Conservation (phyloP, 2,797 vertebrate species). For the Argyrosomus regius region DNA sequence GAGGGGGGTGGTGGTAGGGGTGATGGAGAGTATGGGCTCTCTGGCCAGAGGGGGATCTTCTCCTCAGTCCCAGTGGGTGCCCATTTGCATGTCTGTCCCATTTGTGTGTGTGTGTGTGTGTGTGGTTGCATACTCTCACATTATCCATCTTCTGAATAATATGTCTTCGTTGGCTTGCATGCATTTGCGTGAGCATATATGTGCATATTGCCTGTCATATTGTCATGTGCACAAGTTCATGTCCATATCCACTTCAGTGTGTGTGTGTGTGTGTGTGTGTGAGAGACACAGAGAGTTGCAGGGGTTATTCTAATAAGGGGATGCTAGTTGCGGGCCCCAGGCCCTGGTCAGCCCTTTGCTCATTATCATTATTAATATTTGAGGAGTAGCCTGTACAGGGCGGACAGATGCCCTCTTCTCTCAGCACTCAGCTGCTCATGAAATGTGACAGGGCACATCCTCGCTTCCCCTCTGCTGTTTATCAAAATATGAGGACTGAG, state of each 20-base stretch:
- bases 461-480: constrained; percentile 57
- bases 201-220: constrained; percentile 70
- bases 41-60: constrained; percentile 79
- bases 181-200: constrained; percentile 63
- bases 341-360: constrained; percentile 82
- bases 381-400: constrained; percentile 75
- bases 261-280: constrained; percentile 32
- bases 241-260: constrained; percentile 61
- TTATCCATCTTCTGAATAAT: constrained; percentile 73
- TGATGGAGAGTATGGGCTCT: constrained; percentile 67
- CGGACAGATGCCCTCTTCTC: constrained; percentile 72
- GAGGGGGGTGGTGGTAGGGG: constrained; percentile 24
- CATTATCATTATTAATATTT: constrained; percentile 87
- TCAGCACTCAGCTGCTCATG: constrained; percentile 72
- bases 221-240: constrained; percentile 61
- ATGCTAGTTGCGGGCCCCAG: constrained; percentile 69
- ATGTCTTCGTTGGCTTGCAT: constrained; percentile 63
- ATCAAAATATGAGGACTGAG: constrained; percentile 60
- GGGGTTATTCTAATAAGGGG: constrained; percentile 84
- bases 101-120: constrained; percentile 60
- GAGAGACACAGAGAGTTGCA: constrained; percentile 54
- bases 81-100: constrained; percentile 78
- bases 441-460: constrained; percentile 79
- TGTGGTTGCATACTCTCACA: constrained; percentile 59
- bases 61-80: constrained; percentile 63